Conservation (phyloP, 2,113 vertebrate species). For the Vidua macroura region DNA sequence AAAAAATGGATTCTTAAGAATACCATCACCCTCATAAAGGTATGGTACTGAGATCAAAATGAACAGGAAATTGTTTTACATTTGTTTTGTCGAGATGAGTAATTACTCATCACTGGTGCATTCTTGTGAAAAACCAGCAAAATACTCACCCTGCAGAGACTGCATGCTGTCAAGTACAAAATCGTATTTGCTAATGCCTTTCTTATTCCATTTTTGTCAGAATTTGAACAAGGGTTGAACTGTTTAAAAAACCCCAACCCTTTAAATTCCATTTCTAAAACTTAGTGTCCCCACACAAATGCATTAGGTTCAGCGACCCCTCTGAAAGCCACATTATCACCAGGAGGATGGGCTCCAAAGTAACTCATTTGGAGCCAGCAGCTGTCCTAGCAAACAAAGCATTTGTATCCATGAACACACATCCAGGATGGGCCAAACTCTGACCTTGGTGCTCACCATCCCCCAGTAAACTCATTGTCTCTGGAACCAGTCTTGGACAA, state of each 20-base stretch:
- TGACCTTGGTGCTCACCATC: background rate
- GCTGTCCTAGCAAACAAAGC: fast-evolving
- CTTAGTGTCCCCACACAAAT: background rate
- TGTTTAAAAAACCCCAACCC: background rate
- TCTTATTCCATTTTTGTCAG: background rate
- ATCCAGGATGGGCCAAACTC: background rate
- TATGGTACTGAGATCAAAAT: background rate
- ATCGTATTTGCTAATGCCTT: fast-evolving
- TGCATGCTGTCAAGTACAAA: background rate
- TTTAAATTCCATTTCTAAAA: background rate
- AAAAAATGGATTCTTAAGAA: background rate
- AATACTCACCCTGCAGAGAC: background rate
- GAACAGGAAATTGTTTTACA: background rate
- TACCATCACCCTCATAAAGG: background rate
- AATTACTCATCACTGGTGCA: background rate
- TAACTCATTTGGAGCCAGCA: background rate
- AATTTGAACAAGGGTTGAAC: background rate
- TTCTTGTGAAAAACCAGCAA: background rate
- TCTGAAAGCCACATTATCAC: background rate
- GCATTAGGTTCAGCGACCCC: background rate
- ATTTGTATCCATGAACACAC: fast-evolving
- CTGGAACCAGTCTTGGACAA: background rate
- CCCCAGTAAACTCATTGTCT: background rate
- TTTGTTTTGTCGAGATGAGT: background rate
- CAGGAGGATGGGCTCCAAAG: background rate